Percentiles rank a stretch among this genome's conserved stretches.
Evolutionary conservation across 2,888 invertebrate species (phyloP).

Genomic region (Diachrysia chrysitis): DNA sequence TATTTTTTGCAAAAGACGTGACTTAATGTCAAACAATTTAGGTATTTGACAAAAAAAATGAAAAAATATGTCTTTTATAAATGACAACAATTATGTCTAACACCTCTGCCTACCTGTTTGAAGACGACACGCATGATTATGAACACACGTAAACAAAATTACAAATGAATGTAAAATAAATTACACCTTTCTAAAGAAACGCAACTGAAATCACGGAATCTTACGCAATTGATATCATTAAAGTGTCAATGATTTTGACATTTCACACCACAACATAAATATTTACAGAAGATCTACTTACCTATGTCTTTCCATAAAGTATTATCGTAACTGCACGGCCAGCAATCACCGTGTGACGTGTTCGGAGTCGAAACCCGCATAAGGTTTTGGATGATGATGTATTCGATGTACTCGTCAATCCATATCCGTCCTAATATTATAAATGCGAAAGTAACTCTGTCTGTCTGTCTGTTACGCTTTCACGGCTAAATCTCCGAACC

Average conservation of each 20-base stretch:
- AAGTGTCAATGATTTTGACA: slow-evolving; percentile 4
- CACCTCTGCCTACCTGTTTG: background rate
- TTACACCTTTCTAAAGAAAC: slow-evolving; percentile 1
- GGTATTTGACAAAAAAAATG: no score
- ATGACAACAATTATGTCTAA: background rate
- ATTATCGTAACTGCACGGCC: background rate
- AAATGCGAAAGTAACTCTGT: no score
- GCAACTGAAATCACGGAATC: slow-evolving; percentile 2
- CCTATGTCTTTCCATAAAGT: background rate
- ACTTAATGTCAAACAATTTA: no score
- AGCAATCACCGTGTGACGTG: no score
- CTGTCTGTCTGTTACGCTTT: no score
- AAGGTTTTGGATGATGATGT: no score
- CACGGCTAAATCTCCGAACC: no score
- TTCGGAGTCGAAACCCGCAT: no score
- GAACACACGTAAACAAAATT: background rate
- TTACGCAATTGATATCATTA: slow-evolving; percentile 1
- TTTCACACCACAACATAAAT: background rate
- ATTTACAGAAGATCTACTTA: background rate
- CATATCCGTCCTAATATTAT: no score
- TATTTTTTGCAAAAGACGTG: no score
- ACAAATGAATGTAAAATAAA: slow-evolving; percentile 1
- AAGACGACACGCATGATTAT: background rate
- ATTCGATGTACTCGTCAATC: no score
- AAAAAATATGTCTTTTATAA: no score